phyloP scores from a whole-genome alignment of 2,113 vertebrate genomes.

The Sterrhoptilus dennistouni region DNA sequence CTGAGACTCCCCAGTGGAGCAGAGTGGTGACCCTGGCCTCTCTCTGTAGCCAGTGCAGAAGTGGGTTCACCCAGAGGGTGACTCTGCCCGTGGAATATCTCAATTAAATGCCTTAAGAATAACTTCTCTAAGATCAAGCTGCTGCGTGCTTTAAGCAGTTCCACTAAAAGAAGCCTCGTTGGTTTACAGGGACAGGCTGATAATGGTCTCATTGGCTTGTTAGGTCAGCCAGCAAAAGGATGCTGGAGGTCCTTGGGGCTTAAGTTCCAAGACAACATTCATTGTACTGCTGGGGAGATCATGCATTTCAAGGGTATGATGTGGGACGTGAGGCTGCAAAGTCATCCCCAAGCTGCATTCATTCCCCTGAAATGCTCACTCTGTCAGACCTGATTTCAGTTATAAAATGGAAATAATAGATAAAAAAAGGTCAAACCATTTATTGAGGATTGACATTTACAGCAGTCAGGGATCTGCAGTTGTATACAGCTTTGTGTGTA shows the following conservation, averaged over 20 bases:
- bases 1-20: neutral
- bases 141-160: neutral
- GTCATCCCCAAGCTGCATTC: constrained; percentile 11
- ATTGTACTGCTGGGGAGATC: constrained; percentile 15
- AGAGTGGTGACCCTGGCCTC: neutral
- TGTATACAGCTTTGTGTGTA: neutral
- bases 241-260: constrained; percentile 26
- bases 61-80: constrained; percentile 3
- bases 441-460: constrained; percentile 30
- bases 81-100: neutral
- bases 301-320: constrained; percentile 23
- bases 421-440: constrained; percentile 29
- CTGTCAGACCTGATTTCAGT: constrained; percentile 29
- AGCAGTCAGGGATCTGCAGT: constrained; percentile 11
- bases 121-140: constrained; percentile 5
- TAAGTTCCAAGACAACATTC: neutral
- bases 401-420: constrained; percentile 47
- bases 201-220: constrained; percentile 40
- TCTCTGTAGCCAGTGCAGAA: neutral
- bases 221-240: neutral
- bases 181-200: neutral
- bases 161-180: neutral
- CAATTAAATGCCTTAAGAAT: constrained; percentile 14
- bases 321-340: neutral
- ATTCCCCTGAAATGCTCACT: constrained; percentile 19